phyloP scores from a whole-genome alignment of 2,113 vertebrate species.

The Urocolius indicus region DNA sequence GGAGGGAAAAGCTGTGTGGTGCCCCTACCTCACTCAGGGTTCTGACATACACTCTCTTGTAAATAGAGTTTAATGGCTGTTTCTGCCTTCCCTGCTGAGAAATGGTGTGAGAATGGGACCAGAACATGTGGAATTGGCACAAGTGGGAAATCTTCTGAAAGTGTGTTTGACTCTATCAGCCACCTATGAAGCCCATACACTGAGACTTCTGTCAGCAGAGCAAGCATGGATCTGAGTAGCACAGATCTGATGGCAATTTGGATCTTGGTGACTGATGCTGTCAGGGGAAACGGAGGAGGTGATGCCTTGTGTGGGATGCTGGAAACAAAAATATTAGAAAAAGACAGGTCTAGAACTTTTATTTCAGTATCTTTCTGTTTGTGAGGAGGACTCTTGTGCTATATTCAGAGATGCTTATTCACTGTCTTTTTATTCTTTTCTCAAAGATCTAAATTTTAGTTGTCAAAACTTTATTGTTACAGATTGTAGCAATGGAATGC shows the following conservation, averaged over 20 bases:
- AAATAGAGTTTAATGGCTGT: not conserved
- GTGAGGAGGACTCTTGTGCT: conserved; percentile 5
- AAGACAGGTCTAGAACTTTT: not conserved
- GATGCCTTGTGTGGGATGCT: not conserved
- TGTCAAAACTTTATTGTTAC: conserved; percentile 49
- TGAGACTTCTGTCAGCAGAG: not conserved
- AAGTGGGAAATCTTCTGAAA: not conserved
- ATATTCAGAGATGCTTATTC: conserved; percentile 30
- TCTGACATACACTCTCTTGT: not conserved
- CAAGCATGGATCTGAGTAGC: not conserved
- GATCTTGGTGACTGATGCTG: not conserved
- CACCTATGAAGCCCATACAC: not conserved
- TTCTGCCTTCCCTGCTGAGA: not conserved
- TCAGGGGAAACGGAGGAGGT: not conserved
- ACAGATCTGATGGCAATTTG: not conserved
- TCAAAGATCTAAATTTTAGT: conserved; percentile 43
- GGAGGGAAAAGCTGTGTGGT: accelerated
- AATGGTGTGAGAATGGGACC: not conserved
- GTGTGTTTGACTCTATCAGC: not conserved
- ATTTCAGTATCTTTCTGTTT: conserved; percentile 11
- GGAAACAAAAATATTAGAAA: not conserved
- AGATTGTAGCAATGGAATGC: not conserved
- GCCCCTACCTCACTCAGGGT: not conserved
- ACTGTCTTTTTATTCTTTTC: conserved; percentile 27
- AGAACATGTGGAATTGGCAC: not conserved